Conservation (phyloP, 2,113 vertebrate species). For the Nannobrachium achirus region DNA sequence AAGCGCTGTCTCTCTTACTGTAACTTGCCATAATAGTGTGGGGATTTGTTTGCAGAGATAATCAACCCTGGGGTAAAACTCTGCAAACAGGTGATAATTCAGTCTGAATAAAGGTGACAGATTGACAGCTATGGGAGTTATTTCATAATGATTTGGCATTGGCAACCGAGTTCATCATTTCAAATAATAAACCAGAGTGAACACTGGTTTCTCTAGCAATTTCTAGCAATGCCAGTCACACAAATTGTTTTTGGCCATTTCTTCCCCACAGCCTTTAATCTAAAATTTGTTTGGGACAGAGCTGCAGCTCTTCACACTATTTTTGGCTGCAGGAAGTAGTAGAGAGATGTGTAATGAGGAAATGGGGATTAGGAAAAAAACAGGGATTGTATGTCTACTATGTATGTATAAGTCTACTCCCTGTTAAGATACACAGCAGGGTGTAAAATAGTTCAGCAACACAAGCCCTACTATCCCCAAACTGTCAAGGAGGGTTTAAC, state of each 20-base stretch:
- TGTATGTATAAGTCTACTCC: constrained; percentile 34
- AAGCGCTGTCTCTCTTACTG: constrained; percentile 20
- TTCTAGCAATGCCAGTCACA: too few relatives aligned
- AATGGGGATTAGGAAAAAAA: constrained; percentile 58
- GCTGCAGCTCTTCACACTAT: constrained; percentile 41
- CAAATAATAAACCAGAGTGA: too few relatives aligned
- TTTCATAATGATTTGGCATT: constrained; percentile 4
- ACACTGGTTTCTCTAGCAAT: too few relatives aligned
- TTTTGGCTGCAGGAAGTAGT: constrained; percentile 62
- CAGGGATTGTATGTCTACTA: constrained; percentile 62
- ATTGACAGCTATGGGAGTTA: constrained; percentile 4
- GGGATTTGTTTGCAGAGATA: constrained; percentile 46
- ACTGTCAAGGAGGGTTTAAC: not conserved
- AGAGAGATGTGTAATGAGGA: constrained; percentile 67
- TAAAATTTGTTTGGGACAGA: constrained; percentile 1
- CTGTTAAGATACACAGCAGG: constrained; percentile 5
- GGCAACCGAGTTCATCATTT: not conserved
- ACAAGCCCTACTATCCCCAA: not conserved
- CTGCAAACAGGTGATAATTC: not conserved
- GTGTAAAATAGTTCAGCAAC: not conserved
- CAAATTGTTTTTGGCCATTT: not conserved
- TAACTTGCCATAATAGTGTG: constrained; percentile 44
- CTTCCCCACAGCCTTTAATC: not conserved
- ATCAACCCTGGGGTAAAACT: constrained; percentile 38
- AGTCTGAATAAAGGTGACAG: not conserved